A percentile compares a stretch with the other conserved stretches of the same genome.
Conservation (phyloP, 2,113 vertebrate species). For the Tachysurus vachellii region DNA sequence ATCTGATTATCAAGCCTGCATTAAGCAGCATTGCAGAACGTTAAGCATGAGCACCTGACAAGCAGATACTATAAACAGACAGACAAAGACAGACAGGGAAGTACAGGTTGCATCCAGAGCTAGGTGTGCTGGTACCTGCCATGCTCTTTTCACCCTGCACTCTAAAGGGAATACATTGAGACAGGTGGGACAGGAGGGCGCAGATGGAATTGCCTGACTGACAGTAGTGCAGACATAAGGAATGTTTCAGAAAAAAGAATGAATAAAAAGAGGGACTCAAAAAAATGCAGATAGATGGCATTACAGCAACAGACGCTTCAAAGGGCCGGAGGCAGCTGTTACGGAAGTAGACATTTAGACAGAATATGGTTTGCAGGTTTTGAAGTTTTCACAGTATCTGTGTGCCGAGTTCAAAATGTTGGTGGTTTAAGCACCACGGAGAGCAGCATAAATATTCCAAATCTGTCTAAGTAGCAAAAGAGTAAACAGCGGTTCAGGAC, state of each 20-base stretch:
- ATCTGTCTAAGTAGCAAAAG: background rate
- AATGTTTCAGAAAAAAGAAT: slow-evolving; percentile 33
- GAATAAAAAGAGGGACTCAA: background rate
- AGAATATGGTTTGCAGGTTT: slow-evolving; percentile 16
- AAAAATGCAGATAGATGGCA: slow-evolving; percentile 11
- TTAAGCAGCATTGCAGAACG: slow-evolving; percentile 20
- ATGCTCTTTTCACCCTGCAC: slow-evolving; percentile 49
- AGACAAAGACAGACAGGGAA: slow-evolving; percentile 21
- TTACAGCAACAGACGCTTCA: slow-evolving; percentile 36
- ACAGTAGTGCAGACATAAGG: slow-evolving; percentile 49
- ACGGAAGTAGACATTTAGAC: background rate
- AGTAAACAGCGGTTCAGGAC: slow-evolving; percentile 18
- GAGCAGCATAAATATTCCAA: background rate
- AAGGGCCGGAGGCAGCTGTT: slow-evolving; percentile 29
- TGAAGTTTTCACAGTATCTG: slow-evolving; percentile 7
- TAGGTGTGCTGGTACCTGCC: slow-evolving; percentile 43
- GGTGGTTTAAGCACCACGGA: slow-evolving; percentile 12
- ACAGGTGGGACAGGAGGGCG: slow-evolving; percentile 55
- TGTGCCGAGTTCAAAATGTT: slow-evolving; percentile 15
- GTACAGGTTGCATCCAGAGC: slow-evolving; percentile 45
- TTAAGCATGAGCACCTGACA: slow-evolving; percentile 9
- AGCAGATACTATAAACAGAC: slow-evolving; percentile 12
- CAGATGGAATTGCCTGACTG: slow-evolving; percentile 53
- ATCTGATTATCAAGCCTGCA: slow-evolving; percentile 17
- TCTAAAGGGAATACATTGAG: slow-evolving; percentile 56